A percentile compares a stretch with the other conserved stretches of the same genome.
phyloP scores from a whole-genome alignment of 2,113 vertebrate species.

The Phyllostomus hastatus region DNA sequence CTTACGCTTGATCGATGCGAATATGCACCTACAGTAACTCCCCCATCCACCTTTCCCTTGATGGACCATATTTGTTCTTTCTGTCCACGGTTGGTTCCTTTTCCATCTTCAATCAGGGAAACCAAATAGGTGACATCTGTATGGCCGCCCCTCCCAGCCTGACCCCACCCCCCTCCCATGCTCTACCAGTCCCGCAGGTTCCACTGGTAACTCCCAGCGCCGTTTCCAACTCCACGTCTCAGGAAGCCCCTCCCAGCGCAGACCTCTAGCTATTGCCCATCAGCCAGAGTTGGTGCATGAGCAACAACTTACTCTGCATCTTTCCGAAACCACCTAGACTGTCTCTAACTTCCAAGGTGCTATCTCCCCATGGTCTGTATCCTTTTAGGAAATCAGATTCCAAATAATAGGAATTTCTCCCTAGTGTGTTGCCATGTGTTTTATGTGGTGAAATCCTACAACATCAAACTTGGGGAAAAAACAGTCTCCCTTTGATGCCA shows the following conservation, averaged over 20 bases:
- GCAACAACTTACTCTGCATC: neutral
- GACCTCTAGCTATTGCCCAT: neutral
- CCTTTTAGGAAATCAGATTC: neutral
- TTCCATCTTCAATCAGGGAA: neutral
- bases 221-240: neutral
- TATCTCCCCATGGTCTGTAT: too few relatives aligned
- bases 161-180: rapidly evolving
- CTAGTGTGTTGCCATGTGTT: neutral
- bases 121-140: neutral
- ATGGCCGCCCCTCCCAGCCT: neutral
- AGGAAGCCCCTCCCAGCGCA: neutral
- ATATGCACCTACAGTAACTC: neutral
- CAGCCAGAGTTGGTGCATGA: neutral
- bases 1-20: neutral
- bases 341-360: neutral
- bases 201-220: neutral
- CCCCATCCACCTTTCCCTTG: neutral
- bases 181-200: rapidly evolving
- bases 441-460: neutral
- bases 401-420: neutral
- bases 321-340: neutral
- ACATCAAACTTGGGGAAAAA: neutral
- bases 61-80: neutral
- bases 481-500: neutral
- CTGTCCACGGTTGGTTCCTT: neutral